Evolutionary conservation across 2,888 invertebrate genomes (phyloP).

Genomic region (Meta bourneti): DNA sequence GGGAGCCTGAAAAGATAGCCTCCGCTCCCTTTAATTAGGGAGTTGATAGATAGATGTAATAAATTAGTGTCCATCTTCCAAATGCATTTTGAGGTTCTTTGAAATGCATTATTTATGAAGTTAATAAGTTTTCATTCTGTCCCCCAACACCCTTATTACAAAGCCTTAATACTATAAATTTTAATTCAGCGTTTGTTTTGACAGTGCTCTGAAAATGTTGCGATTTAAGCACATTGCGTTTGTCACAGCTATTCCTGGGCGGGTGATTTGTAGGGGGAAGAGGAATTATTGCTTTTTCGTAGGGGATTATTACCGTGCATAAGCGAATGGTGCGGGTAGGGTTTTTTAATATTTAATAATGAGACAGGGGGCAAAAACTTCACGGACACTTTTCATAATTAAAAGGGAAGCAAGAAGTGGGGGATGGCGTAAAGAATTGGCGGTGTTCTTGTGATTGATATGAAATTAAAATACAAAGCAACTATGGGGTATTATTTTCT

Average conservation of each 20-base stretch:
- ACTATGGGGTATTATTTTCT: background rate
- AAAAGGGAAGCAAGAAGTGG: slow-evolving; percentile 16
- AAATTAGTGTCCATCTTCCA: slow-evolving; percentile 45
- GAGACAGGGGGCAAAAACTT: slow-evolving; percentile 20
- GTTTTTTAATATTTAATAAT: slow-evolving; percentile 56
- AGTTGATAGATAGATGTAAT: slow-evolving; percentile 53
- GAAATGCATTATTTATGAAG: slow-evolving; percentile 59
- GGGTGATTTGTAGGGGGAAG: slow-evolving; percentile 30
- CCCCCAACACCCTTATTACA: slow-evolving; percentile 45
- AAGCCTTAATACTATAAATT: slow-evolving; percentile 53
- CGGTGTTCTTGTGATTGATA: background rate
- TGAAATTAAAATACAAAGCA: background rate
- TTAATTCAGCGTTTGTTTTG: slow-evolving; percentile 58
- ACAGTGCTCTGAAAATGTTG: slow-evolving; percentile 51
- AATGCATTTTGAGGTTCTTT: slow-evolving; percentile 43
- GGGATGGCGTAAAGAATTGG: background rate
- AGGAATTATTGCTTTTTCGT: slow-evolving; percentile 30
- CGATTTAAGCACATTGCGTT: slow-evolving; percentile 42
- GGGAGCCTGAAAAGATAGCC: background rate
- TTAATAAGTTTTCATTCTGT: slow-evolving; percentile 54
- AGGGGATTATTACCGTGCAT: background rate
- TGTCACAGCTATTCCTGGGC: slow-evolving; percentile 34
- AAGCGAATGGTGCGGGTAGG: background rate
- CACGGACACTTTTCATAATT: slow-evolving; percentile 52
- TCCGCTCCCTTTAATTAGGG: slow-evolving; percentile 44